A percentile compares a stretch with the other conserved stretches of the same genome.
Conservation (phyloP, 2,113 vertebrate species). For the Ginglymostoma cirratum region DNA sequence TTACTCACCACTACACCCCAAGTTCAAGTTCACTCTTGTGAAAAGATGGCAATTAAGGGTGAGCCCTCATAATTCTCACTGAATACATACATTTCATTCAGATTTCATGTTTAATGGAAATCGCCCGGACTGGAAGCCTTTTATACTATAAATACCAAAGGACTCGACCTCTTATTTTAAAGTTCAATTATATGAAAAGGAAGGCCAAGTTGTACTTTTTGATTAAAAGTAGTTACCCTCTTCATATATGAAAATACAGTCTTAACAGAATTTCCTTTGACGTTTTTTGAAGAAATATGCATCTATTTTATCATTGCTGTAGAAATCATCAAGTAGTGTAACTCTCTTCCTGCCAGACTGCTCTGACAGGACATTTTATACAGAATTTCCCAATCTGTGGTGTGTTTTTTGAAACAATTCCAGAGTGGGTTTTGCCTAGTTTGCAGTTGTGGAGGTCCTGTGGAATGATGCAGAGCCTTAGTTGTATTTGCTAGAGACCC, state of each 20-base stretch:
- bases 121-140: not conserved
- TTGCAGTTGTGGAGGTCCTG: not conserved
- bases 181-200: not conserved
- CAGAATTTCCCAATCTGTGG: not conserved
- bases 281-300: not conserved
- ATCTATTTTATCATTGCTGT: not conserved
- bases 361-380: not conserved
- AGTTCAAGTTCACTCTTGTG: not conserved
- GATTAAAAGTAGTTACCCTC: not conserved
- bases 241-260: not conserved
- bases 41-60: conserved; percentile 22
- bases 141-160: not conserved
- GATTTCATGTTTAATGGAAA: not conserved
- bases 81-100: not conserved
- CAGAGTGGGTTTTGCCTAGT: not conserved
- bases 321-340: not conserved
- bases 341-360: not conserved
- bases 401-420: not conserved
- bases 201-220: not conserved
- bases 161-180: not conserved
- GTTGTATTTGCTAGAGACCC: not conserved
- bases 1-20: not conserved
- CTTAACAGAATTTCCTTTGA: not conserved
- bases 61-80: not conserved
- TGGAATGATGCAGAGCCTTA: not conserved